phyloP scores from a whole-genome alignment of 2,797 vertebrate genomes.

The Phataginus tetradactyla region DNA sequence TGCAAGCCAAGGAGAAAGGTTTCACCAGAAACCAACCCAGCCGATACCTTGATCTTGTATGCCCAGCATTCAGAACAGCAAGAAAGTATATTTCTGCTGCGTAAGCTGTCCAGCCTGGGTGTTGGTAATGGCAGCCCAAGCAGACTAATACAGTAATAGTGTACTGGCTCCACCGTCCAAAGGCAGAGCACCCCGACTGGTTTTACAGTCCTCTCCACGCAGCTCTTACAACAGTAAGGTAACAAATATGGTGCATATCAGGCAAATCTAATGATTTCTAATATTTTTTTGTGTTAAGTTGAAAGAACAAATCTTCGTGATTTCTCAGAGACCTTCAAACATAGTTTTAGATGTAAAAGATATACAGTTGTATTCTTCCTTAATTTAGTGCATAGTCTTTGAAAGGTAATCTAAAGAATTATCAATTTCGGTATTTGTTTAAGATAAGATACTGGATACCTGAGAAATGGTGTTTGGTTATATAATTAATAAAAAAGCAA shows the following conservation, averaged over 20 bases:
- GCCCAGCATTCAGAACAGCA: not conserved
- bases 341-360: not conserved
- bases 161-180: not conserved
- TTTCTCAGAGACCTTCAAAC: not conserved
- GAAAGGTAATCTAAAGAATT: not conserved
- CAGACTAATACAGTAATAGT: not conserved
- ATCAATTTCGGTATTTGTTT: not conserved
- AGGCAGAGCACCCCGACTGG: not conserved
- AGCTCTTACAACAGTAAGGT: not conserved
- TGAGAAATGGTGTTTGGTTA: slow-evolving; percentile 24
- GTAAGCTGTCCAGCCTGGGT: not conserved
- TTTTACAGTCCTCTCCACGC: not conserved
- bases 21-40: not conserved
- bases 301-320: slow-evolving; percentile 30
- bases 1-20: not conserved
- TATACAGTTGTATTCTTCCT: not conserved
- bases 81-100: not conserved
- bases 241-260: not conserved
- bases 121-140: not conserved
- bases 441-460: not conserved
- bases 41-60: not conserved
- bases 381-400: not conserved
- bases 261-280: not conserved
- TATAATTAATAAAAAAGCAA: slow-evolving; percentile 59
- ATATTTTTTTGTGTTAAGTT: not conserved